Evolutionary conservation across 2,797 vertebrate genomes (phyloP), one percentile per base, ranked within the genome.

Genomic region (Falco peregrinus): DNA sequence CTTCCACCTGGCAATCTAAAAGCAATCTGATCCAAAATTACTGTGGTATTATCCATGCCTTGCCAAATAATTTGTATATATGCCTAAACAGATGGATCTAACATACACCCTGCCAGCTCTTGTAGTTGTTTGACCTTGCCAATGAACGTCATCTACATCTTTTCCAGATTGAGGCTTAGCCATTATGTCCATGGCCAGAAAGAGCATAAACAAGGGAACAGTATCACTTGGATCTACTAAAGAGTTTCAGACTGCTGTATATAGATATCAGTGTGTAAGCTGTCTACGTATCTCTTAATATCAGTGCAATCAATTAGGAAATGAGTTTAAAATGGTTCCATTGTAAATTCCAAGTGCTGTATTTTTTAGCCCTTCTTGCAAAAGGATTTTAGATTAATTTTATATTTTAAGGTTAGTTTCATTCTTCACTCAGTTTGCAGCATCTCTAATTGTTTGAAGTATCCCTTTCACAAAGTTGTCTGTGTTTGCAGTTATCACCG

Each of bases 21-120:
- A 91, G 79, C 48, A 54, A 18, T 64, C 79, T 73, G 84, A 88
- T 96, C 95, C 95, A 96, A 82, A 95, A 91, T 93, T 54, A n/a
- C 92, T 96, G 95, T 85, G 90, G 81, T 95, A 95, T 67, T 93
- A 45, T 41, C 90, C 2, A 0, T 84, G 87, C 86, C 79, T 87
- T 96, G 95, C 95, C 97, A 97, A 92, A 97, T 95, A 82, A 94
- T 96, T 96, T 96, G 89, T 97, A 19, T 90, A 86, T 93, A 39
- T 91, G 84, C 94, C 95, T 95, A 80, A 96, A 87, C 97, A 97
- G 96, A 97, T 97, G 96, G 95, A 93, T 94, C 82, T 79, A 5
- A 39, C 37, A 0, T 17, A 15, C 11, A 25, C 70, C 73, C 73
- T 92, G 94, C 94, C 95, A 96, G 79, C 73, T 94, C 93, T 79